Conservation (phyloP, 2,113 vertebrate genomes). For the Syrmaticus mikado region DNA sequence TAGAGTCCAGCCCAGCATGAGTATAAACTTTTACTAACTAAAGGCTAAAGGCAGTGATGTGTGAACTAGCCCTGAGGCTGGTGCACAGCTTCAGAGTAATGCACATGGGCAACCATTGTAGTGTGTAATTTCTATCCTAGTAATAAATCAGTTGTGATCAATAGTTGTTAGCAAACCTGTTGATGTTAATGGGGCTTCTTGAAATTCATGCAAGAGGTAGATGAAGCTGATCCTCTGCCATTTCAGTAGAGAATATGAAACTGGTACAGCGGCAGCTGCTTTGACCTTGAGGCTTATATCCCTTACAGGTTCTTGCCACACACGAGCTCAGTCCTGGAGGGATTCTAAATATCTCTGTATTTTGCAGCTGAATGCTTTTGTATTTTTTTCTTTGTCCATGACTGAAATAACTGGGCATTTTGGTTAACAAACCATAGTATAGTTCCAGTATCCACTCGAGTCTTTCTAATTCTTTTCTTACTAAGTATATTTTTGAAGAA, state of each 20-base stretch:
- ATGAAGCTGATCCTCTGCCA: constrained; percentile 43
- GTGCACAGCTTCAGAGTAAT: background rate
- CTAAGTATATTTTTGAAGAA: background rate
- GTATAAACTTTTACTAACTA: too few species aligned
- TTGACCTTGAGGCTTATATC: background rate
- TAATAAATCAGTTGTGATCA: background rate
- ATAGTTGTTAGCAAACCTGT: background rate
- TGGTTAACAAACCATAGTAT: background rate
- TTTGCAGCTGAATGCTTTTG: background rate
- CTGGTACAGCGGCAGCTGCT: background rate
- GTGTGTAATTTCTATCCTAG: background rate
- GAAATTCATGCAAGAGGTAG: constrained; percentile 47
- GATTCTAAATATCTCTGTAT: background rate
- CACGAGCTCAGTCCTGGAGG: background rate
- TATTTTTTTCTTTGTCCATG: background rate
- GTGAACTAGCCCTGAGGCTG: background rate
- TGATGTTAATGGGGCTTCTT: constrained; percentile 28
- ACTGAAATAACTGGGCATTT: background rate
- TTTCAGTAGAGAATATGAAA: constrained; percentile 18
- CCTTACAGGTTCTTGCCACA: background rate
- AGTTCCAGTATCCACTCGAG: background rate
- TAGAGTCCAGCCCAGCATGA: background rate
- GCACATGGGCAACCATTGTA: too few species aligned
- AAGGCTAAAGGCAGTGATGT: background rate
- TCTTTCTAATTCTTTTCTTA: background rate